Base-by-base conservation (phyloP, 2,113 vertebrate species). In the Festucalex cinctus region DNA sequence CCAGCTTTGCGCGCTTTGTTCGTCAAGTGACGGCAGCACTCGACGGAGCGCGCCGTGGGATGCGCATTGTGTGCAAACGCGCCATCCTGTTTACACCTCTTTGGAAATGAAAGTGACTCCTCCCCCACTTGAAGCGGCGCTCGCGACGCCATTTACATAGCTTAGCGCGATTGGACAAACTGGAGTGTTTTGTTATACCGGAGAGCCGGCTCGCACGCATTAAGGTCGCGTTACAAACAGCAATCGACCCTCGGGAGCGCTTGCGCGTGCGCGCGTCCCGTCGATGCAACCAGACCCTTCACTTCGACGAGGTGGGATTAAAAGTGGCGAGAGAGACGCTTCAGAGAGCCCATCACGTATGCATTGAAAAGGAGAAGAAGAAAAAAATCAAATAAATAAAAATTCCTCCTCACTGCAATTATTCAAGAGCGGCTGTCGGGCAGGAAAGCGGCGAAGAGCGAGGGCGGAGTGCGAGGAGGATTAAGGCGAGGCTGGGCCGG, bases 331-430 rank as follows among this genome's bases (percentile, higher is more conserved):
- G 82, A 68, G 78, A 85, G 74, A 75, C 71, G 76, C 83, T 80
- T 77, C 76, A 79, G 76, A 86, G 83, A 83, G 77, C 85, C 86
- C 84, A 90, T 93, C 92, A 91, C 56, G 84, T 91, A 92, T 91
- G 90, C 91, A 92, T 91, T 92, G 90, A 91, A 91, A 91, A 91
- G 88, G 32, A 57, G 54, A 57, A 57, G 54, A 8, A 16, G 51
- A 5, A 2, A 6, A 17, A 44, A 44, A 53, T n/a, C n/a, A n/a
- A n/a, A n/a, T n/a, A n/a, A n/a, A n/a, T n/a, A 14, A 32, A 56
- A 57, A 32, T 32, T 87, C 85, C 87, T 73, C 73, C 89, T 83
- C 87, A 65, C 89, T 91, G 88, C 91, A 91, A 91, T 92, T 91
- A 92, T 93, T 92, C 91, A 91, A 81, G 81, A 87, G 81, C 79